phyloP scores from a whole-genome alignment of 2,113 vertebrate genomes.

The Hystrix brachyura region DNA sequence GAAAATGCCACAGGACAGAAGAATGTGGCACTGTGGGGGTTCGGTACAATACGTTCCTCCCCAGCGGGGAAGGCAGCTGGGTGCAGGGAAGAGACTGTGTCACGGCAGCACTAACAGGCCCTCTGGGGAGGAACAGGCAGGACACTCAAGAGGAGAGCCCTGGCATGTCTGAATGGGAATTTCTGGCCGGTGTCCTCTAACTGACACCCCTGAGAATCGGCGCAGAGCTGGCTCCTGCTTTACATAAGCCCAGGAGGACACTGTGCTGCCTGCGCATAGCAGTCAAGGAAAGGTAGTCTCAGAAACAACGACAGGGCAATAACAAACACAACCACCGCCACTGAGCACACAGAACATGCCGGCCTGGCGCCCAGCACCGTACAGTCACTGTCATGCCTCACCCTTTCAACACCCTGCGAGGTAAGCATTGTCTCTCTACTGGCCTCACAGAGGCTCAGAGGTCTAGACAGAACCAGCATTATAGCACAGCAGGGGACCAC shows the following conservation, averaged over 20 bases:
- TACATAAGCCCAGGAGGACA: neutral
- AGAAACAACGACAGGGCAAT: neutral
- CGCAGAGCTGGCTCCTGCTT: neutral
- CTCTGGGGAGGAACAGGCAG: neutral
- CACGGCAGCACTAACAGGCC: neutral
- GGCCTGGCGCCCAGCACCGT: neutral
- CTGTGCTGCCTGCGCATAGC: neutral
- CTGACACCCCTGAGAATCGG: neutral
- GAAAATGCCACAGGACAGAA: slow-evolving; percentile 87
- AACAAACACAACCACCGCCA: neutral
- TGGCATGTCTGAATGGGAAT: neutral
- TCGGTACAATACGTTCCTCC: slow-evolving; percentile 78
- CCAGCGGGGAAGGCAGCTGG: neutral
- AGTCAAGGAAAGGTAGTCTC: neutral
- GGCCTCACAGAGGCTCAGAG: neutral
- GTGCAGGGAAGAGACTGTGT: neutral
- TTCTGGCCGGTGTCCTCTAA: neutral
- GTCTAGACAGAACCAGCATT: neutral
- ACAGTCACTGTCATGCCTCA: neutral
- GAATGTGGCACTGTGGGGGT: slow-evolving; percentile 69
- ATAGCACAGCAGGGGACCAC: neutral
- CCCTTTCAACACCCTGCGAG: neutral
- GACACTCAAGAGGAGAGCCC: neutral
- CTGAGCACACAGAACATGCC: neutral
- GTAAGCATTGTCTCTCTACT: neutral